Conservation (phyloP, 2,888 invertebrate genomes). For the Scrobipalpa costella region DNA sequence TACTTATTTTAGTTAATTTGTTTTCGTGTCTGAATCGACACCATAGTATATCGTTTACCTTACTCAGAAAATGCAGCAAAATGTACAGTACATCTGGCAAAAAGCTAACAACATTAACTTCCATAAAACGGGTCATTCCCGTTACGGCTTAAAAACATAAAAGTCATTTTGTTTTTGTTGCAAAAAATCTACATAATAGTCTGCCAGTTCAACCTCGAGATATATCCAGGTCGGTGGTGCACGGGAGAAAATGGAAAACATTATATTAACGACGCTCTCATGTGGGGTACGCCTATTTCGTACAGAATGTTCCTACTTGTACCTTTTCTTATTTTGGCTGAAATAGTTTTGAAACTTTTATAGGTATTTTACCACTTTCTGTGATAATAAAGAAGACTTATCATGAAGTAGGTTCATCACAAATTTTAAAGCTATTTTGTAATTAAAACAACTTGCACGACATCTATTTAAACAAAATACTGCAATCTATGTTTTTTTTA, state of each 20-base stretch:
- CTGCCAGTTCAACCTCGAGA: background rate
- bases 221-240: slow-evolving; percentile 10
- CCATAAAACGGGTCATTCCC: slow-evolving; percentile 15
- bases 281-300: slow-evolving; percentile 26
- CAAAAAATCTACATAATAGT: slow-evolving; percentile 23
- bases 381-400: too few relatives aligned
- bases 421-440: too few relatives aligned
- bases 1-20: too few relatives aligned
- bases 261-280: slow-evolving; percentile 28
- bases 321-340: background rate
- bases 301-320: slow-evolving; percentile 19
- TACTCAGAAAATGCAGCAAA: background rate
- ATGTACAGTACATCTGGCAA: background rate
- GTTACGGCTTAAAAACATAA: slow-evolving; percentile 23
- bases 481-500: too few relatives aligned
- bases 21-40: too few relatives aligned
- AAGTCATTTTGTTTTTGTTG: slow-evolving; percentile 7
- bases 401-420: too few relatives aligned
- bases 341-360: too few relatives aligned
- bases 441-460: too few relatives aligned
- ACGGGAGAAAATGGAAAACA: slow-evolving; percentile 29
- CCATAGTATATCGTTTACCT: too few relatives aligned
- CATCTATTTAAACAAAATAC: too few relatives aligned
- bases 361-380: too few relatives aligned
- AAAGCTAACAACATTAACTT: background rate